Conservation (phyloP, 1,140 invertebrate species). For the Antheraea mylitta region DNA sequence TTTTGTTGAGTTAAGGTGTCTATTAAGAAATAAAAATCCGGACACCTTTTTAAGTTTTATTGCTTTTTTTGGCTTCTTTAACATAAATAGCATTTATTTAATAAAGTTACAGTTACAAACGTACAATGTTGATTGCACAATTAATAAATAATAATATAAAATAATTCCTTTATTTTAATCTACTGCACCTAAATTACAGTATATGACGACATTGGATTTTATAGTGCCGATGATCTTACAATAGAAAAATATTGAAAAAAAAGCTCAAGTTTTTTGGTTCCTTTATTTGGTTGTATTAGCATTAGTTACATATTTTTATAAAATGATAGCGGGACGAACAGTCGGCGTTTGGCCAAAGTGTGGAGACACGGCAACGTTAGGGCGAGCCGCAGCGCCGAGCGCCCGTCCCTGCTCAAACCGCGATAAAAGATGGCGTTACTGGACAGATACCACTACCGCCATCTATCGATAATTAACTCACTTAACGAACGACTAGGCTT, state of each 20-base stretch:
- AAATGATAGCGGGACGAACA: constrained; percentile 59
- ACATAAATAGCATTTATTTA: constrained; percentile 78
- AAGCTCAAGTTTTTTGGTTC: constrained; percentile 70
- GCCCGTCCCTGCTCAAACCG: constrained; percentile 50
- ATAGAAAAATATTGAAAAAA: constrained; percentile 69
- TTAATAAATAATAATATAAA: constrained; percentile 77
- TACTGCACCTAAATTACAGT: constrained; percentile 57
- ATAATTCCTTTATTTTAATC: constrained; percentile 66
- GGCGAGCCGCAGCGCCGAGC: constrained; percentile 62
- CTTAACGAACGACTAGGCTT: constrained; percentile 76
- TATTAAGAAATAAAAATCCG: constrained; percentile 50
- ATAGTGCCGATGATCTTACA: constrained; percentile 54
- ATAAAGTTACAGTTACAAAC: constrained; percentile 75
- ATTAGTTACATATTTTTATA: constrained; percentile 54
- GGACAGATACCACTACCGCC: constrained; percentile 30
- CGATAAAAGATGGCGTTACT: constrained; percentile 39
- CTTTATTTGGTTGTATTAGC: constrained; percentile 70
- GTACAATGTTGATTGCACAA: constrained; percentile 70
- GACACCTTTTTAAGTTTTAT: constrained; percentile 71
- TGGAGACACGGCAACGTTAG: constrained; percentile 68
- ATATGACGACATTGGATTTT: constrained; percentile 44
- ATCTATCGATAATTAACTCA: constrained; percentile 55
- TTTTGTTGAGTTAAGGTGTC: background rate
- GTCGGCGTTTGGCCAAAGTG: constrained; percentile 54
- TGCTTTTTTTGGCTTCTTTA: constrained; percentile 73